These are phyloP conservation scores for Eristalis tenax DNA, from an alignment of 2,888 invertebrate species.

Conservation along the genomic window DNA sequence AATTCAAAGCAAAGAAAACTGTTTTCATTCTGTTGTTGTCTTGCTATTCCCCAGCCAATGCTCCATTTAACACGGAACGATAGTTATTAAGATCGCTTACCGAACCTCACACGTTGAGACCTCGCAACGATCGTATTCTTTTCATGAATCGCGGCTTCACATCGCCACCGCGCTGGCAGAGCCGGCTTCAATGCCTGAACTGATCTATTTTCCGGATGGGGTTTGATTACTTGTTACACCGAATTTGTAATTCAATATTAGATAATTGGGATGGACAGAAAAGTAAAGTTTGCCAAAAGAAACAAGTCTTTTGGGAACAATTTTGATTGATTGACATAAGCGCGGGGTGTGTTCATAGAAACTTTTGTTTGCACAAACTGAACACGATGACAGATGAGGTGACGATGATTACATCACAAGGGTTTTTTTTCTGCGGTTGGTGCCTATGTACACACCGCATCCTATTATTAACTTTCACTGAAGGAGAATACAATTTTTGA, in stretches of 20 bases:
- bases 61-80: slow-evolving; percentile 48
- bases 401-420: slow-evolving; percentile 25
- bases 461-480: slow-evolving; percentile 37
- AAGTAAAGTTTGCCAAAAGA: neutral
- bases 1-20: slow-evolving; percentile 12
- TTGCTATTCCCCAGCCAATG: slow-evolving; percentile 5
- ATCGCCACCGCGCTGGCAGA: slow-evolving; percentile 27
- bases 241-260: slow-evolving; percentile 48
- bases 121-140: slow-evolving; percentile 4
- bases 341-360: neutral
- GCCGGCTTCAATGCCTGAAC: neutral
- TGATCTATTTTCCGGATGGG: slow-evolving; percentile 55
- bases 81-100: slow-evolving; percentile 52
- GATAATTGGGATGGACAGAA: slow-evolving; percentile 15
- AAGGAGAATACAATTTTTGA: slow-evolving; percentile 10
- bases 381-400: slow-evolving; percentile 1
- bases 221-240: slow-evolving; percentile 42
- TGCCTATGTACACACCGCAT: neutral
- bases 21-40: neutral
- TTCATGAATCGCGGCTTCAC: slow-evolving; percentile 24
- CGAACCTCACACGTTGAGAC: neutral
- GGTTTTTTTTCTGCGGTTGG: neutral
- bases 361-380: neutral
- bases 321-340: slow-evolving; percentile 20
- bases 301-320: neutral